Evolutionary conservation across 2,113 vertebrate species (phyloP).

Genomic region (Pimephales promelas): DNA sequence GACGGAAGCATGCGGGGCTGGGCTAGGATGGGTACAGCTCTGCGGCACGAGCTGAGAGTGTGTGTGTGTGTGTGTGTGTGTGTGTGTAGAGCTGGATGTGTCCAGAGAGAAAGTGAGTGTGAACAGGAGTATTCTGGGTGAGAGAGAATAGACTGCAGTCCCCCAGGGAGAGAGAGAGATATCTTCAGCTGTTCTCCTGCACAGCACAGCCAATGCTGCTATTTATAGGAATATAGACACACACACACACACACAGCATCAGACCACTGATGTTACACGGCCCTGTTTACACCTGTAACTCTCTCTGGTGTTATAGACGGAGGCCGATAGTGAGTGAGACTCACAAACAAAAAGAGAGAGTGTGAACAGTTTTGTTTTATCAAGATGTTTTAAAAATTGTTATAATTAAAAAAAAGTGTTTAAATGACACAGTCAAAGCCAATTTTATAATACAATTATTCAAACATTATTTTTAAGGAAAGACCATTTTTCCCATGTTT

Average conservation of each 20-base stretch:
- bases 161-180: background rate
- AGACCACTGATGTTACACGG: background rate
- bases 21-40: background rate
- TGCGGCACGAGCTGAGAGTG: background rate
- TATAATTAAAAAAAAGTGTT: too few relatives aligned
- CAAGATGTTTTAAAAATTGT: too few relatives aligned
- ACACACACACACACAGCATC: too few relatives aligned
- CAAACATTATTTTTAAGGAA: too few relatives aligned
- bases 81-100: background rate
- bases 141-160: slow-evolving; percentile 26
- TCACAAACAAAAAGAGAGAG: background rate
- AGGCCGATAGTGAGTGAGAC: background rate
- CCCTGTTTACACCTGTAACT: background rate
- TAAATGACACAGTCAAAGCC: too few relatives aligned
- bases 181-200: slow-evolving; percentile 36
- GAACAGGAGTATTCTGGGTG: background rate
- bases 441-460: too few relatives aligned
- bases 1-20: too few relatives aligned
- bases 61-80: background rate
- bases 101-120: background rate
- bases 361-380: background rate
- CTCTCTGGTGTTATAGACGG: background rate
- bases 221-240: slow-evolving; percentile 12
- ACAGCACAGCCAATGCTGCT: slow-evolving; percentile 25
- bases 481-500: too few relatives aligned